These are phyloP conservation scores for Phania funesta DNA, from an alignment of 2,888 invertebrate species.

Conservation along the genomic window DNA sequence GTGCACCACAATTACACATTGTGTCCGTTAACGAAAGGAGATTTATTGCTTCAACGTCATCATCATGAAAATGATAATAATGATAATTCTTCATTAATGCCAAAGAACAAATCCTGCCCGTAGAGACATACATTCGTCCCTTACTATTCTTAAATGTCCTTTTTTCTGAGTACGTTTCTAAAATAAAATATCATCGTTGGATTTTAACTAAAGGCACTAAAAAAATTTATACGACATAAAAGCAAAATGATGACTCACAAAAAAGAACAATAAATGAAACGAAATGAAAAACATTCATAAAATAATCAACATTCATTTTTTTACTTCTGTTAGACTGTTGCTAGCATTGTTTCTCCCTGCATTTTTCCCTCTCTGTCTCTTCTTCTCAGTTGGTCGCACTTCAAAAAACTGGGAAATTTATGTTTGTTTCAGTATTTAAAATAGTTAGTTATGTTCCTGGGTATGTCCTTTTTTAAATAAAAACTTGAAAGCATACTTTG, in stretches of 20 bases:
- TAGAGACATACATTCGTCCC: constrained; percentile 27
- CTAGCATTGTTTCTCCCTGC: background rate
- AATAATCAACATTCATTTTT: constrained; percentile 59
- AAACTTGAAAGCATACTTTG: constrained; percentile 24
- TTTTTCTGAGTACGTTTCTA: constrained; percentile 42
- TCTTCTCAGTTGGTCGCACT: background rate
- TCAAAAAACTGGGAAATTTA: background rate
- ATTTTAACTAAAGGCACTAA: constrained; percentile 7
- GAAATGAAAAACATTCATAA: constrained; percentile 66
- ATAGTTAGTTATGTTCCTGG: background rate
- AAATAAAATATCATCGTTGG: constrained; percentile 25
- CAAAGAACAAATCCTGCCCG: background rate
- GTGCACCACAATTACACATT: constrained; percentile 31
- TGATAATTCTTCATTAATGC: constrained; percentile 20
- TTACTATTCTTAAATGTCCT: constrained; percentile 46
- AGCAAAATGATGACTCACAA: constrained; percentile 27
- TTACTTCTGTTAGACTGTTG: constrained; percentile 30
- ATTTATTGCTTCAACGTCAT: constrained; percentile 27
- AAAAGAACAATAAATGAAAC: constrained; percentile 55
- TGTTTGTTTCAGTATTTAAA: constrained; percentile 24
- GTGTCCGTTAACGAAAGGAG: constrained; percentile 34
- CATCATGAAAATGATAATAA: constrained; percentile 20
- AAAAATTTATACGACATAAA: constrained; percentile 8
- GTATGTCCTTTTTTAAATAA: background rate
- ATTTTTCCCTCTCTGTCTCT: background rate